Evolutionary conservation across 1,140 invertebrate genomes (phyloP), one percentile per base, ranked within the genome.

Genomic region (Orius insidiosus): DNA sequence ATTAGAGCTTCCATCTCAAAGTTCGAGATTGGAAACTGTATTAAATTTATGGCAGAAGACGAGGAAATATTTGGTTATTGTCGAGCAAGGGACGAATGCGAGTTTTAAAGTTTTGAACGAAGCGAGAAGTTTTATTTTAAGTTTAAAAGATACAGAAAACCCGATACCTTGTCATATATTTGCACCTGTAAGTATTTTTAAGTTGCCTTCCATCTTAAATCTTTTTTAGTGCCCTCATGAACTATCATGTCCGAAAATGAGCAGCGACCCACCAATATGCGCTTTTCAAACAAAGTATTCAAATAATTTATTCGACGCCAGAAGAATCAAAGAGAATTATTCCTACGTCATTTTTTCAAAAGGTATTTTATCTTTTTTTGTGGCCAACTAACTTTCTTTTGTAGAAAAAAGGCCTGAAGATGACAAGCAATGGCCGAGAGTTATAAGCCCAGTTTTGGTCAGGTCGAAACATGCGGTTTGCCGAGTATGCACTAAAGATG

Each of bases 11-110:
- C 76, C 78, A 5, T 70, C 69, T 48, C 60, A 67, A 44, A 64
- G 74, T 56, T 65, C 63, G 31, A 68, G 89, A 43, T 58, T 87
- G 13, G 70, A 85, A 56, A 69, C 71, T 0, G 60, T 92, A 48
- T 62, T 78, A 13, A 83, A 78, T 57, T 64, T 93, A 10, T 94
- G 89, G 88, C 74, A 73, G 34, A 92, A 87, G 67, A 88, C 86
- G 8, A 66, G 75, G 48, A 70, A 77, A 10, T 87, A 83, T 60
- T 63, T 94, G 52, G 69, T 95, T 31, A 65, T 95, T 33, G 71
- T 89, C 9, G 89, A 95, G 64, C 69, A 79, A 54, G 90, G 90
- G 5, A 80, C 76, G 0, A 78, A 74, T 54, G 72, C 76, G 35
- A 88, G 87, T 5, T 92, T 81, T 55, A 66, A 71, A 58, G 68